Conservation (phyloP, 2,888 invertebrate genomes). For the Darwinula stevensoni region DNA sequence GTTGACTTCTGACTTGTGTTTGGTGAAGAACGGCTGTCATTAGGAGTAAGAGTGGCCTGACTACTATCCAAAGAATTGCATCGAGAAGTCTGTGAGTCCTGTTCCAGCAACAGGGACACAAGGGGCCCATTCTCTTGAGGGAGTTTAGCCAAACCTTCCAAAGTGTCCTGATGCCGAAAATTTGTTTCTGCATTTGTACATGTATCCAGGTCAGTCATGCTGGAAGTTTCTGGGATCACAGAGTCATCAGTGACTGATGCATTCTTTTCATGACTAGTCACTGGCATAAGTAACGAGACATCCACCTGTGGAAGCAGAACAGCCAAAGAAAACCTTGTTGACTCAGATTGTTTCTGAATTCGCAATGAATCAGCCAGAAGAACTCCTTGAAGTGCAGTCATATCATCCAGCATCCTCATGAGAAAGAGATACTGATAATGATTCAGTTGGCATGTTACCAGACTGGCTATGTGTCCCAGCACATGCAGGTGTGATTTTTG, state of each 20-base stretch:
- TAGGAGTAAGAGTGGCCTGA: not conserved
- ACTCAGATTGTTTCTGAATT: not conserved
- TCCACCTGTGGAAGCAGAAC: not conserved
- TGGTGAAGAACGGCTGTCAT: not conserved
- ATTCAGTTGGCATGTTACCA: slow-evolving; percentile 66
- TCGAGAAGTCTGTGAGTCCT: not conserved
- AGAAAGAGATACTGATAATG: slow-evolving; percentile 78
- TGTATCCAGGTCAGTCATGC: slow-evolving; percentile 1
- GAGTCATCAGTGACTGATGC: not conserved
- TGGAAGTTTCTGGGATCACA: not conserved
- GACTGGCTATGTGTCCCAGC: slow-evolving; percentile 46
- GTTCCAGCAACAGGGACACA: not conserved
- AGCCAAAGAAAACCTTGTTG: not conserved
- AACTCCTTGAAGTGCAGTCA: slow-evolving; percentile 28
- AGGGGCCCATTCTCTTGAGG: slow-evolving; percentile 1
- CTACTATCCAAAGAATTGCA: not conserved
- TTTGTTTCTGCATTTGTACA: too few species aligned
- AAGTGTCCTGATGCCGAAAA: too few species aligned
- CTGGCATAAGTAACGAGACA: not conserved
- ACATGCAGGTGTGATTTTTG: slow-evolving; percentile 35
- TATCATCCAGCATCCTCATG: slow-evolving; percentile 44
- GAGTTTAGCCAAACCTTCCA: not conserved
- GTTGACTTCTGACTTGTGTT: too few species aligned
- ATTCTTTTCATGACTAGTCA: not conserved
- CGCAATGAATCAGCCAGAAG: not conserved